Conservation (phyloP, 2,888 invertebrate genomes). For the Netelia fuscicornis region DNA sequence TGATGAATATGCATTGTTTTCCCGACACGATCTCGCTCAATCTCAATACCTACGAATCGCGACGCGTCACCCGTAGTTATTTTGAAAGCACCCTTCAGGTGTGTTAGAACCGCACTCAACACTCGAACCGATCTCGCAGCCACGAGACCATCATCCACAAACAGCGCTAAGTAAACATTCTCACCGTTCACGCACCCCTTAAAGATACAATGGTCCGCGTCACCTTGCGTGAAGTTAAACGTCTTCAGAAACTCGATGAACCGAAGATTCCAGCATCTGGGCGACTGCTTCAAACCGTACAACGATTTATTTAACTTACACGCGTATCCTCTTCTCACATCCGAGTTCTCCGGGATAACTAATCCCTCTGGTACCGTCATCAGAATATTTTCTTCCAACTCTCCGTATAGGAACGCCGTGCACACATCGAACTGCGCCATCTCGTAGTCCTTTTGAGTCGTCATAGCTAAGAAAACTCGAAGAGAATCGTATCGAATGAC, state of each 20-base stretch:
- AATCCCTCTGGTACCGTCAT: conserved; percentile 41
- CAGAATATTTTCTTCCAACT: conserved; percentile 32
- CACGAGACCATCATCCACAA: conserved; percentile 65
- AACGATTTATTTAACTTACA: conserved; percentile 61
- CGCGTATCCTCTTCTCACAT: conserved; percentile 23
- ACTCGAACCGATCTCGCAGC: conserved; percentile 59
- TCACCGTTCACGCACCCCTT: conserved; percentile 22
- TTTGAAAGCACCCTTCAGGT: conserved; percentile 59
- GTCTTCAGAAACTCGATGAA: conserved; percentile 53
- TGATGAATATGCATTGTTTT: conserved; percentile 67
- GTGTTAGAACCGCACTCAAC: conserved; percentile 42
- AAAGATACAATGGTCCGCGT: conserved; percentile 54
- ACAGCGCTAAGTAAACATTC: conserved; percentile 56
- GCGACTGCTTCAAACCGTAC: conserved; percentile 63
- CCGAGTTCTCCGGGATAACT: not conserved
- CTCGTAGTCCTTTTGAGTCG: not conserved
- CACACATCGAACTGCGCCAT: conserved; percentile 42
- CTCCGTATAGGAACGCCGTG: conserved; percentile 43
- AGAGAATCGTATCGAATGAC: too few relatives aligned
- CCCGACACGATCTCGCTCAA: conserved; percentile 60
- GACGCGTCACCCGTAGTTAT: conserved; percentile 41
- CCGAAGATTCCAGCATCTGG: conserved; percentile 64
- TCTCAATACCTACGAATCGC: conserved; percentile 61
- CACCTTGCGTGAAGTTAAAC: conserved; percentile 37
- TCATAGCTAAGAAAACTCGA: too few relatives aligned